These are phyloP conservation scores for Tor tambroides DNA, from an alignment of 2,113 vertebrate genomes.

Conservation along the genomic window DNA sequence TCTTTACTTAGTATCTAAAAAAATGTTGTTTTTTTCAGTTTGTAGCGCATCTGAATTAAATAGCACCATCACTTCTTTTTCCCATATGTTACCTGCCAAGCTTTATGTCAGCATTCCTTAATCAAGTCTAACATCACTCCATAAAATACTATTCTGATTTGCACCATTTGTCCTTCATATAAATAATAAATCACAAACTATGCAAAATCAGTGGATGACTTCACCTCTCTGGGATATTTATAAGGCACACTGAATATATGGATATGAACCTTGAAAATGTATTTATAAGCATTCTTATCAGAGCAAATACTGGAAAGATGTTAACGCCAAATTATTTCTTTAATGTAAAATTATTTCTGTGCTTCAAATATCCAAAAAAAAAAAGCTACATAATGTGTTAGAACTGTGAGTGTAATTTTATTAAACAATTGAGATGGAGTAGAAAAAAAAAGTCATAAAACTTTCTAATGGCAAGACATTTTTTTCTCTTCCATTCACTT, in stretches of 20 bases:
- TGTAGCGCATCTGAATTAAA: neutral
- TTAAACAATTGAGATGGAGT: neutral
- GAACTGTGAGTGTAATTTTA: neutral
- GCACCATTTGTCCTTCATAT: neutral
- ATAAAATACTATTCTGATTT: neutral
- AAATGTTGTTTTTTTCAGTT: neutral
- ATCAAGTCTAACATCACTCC: neutral
- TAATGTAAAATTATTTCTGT: neutral
- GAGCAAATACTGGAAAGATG: neutral
- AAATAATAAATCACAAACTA: neutral
- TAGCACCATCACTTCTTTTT: neutral
- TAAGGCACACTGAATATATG: neutral
- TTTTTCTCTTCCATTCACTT: neutral
- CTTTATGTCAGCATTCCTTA: neutral
- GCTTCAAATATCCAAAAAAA: neutral
- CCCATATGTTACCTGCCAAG: neutral
- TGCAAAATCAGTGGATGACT: neutral
- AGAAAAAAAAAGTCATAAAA: neutral
- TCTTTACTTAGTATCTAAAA: neutral
- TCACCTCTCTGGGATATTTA: neutral
- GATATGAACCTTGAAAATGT: neutral
- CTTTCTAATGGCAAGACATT: neutral
- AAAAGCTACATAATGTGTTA: neutral
- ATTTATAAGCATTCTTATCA: neutral
- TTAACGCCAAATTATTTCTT: neutral